Evolutionary conservation across 2,888 invertebrate species (phyloP).

Genomic region (Lithophane semibrunnea): DNA sequence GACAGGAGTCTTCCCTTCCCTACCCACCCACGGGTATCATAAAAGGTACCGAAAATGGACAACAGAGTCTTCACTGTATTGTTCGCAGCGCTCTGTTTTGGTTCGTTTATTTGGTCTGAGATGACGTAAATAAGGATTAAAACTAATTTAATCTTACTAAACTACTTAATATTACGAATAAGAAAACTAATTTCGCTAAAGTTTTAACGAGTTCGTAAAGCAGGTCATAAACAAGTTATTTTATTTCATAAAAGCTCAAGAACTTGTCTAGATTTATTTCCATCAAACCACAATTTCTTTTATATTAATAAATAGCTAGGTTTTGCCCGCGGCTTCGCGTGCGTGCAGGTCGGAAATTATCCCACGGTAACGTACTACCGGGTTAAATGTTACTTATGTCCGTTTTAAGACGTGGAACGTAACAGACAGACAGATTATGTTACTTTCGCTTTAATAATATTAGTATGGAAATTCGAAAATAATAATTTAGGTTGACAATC

Average conservation of each 20-base stretch:
- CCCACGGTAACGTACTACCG: not conserved
- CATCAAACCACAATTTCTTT: not conserved
- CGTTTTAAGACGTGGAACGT: not conserved
- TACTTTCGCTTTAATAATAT: not conserved
- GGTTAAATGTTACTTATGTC: not conserved
- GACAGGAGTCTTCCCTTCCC: not conserved
- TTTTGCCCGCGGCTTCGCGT: not conserved
- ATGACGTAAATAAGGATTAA: not conserved
- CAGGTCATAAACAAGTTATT: conserved; percentile 27
- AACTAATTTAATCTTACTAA: conserved; percentile 8
- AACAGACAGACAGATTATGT: not conserved
- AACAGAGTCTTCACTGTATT: not conserved
- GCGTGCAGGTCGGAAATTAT: not conserved
- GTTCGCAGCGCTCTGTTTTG: too few relatives aligned
- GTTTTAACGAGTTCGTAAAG: conserved; percentile 41
- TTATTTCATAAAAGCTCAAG: conserved; percentile 17
- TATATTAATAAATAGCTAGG: not conserved
- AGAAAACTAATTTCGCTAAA: conserved; percentile 30
- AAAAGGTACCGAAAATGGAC: not conserved
- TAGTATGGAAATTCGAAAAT: not conserved
- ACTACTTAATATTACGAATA: conserved; percentile 11
- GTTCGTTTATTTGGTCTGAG: too few relatives aligned
- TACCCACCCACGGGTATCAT: not conserved
- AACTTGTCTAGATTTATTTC: not conserved
- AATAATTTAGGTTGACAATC: not conserved